These are phyloP conservation scores for Drosophila kurseongensis DNA, from an alignment of 1,140 invertebrate genomes.

Conservation along the genomic window DNA sequence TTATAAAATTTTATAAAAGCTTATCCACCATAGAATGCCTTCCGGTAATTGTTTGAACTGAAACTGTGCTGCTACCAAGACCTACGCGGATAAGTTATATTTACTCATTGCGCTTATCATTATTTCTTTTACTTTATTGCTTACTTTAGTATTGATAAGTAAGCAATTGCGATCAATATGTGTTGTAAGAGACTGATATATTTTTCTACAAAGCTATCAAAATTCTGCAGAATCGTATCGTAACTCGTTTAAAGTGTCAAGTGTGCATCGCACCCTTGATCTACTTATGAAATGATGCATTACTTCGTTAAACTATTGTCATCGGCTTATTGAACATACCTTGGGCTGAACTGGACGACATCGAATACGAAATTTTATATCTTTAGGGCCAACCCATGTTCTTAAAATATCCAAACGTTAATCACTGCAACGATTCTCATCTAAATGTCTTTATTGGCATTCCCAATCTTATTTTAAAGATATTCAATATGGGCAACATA, in stretches of 20 bases:
- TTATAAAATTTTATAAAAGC: neutral
- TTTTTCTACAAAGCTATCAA: neutral
- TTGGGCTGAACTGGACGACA: conserved; percentile 4
- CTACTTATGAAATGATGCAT: conserved; percentile 25
- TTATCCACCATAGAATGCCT: neutral
- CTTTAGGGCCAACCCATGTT: neutral
- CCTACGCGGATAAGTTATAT: neutral
- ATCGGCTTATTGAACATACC: conserved; percentile 27
- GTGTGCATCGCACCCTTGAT: neutral
- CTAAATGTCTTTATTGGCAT: conserved; percentile 74
- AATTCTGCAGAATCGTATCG: neutral
- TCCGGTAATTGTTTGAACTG: neutral
- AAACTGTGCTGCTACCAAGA: neutral
- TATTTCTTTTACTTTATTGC: neutral
- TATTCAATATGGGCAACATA: conserved; percentile 51
- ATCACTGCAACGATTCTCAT: neutral
- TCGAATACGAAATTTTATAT: conserved; percentile 12
- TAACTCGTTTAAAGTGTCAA: neutral
- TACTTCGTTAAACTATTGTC: neutral
- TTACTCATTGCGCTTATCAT: neutral
- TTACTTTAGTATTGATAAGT: neutral
- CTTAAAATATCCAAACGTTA: neutral
- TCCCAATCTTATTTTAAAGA: conserved; percentile 37
- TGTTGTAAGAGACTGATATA: neutral
- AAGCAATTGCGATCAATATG: neutral